Evolutionary conservation across 37 sponge, comb jelly and placozoan genomes (phyloP), one percentile per base, ranked within the genome.

Genomic region (Oopsacas minuta): DNA sequence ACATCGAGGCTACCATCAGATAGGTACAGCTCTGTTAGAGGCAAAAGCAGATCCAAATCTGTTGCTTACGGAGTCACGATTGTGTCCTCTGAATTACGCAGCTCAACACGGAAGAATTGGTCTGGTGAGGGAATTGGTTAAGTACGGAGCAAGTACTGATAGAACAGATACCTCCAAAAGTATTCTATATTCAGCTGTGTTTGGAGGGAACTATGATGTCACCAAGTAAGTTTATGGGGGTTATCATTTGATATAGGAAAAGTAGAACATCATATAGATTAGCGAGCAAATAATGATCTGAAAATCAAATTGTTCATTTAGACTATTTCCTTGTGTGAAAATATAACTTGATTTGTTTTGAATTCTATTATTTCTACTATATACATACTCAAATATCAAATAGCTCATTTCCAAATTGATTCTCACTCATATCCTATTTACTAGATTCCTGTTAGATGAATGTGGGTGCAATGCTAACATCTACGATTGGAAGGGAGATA

Each of bases 121-220:
- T 25, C 75, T 61, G 20, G 75, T 61, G 75, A 61, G 30, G 75
- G 75, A 61, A 12, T 61, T 61, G 30, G 75, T 61, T 10, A 61
- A 61, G 75, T 61, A 61, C 28, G 75, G 75, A 61, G 75, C 75
- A 32, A 61, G 1, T 3, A n/a, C 22, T 7, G 30, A 61, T 34
- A 61, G 75, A 61, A 34, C 22, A 25, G 75, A 61, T n/a, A 12
- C 30, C 5, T 3, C 75, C 5, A n/a, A 61, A 34, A 10, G 28
- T 10, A 12, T 61, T 61, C 20, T 61, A 61, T n/a, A 61, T n/a
- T 61, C 75, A 61, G 75, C 75, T 61, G 75, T 61, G 75, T 61
- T n/a, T 61, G 75, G 75, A 32, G 75, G 75, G 1, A 61, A 61
- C 30, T 61, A 61, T 12, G 75, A 61, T 61, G 75, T 61, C 28